Base-by-base conservation (phyloP, 2,888 invertebrate species). In the Ophion costatus region DNA sequence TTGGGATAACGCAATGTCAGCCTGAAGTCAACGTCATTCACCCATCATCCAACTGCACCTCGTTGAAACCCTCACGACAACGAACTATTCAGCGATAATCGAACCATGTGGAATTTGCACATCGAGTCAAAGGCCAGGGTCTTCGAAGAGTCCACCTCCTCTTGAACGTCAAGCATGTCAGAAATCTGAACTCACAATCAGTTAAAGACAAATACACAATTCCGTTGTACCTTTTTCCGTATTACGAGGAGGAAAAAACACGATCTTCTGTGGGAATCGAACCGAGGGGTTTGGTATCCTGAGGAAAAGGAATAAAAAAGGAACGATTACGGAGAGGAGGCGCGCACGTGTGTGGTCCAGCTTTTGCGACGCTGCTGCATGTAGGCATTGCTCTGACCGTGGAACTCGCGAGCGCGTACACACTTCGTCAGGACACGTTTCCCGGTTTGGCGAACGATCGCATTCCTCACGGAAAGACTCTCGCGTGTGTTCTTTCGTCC, bases 361-460 rank as follows among this genome's bases (percentile, higher is more conserved):
- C 75, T 74, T 78, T 78, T 59, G 84, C 80, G 78, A 84, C 70
- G 59, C 88, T 85, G 88, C 67, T 69, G 74, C 70, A 71, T 71
- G 45, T 42, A 42, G 45, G 45, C 61, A 67, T 80, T 61, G 66
- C 67, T 74, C 73, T 80, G 64, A 67, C 69, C 59, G 57, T 63
- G 24, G 33, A 20, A 29, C 45, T 67, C 80, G 33, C 66, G 75
- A 82, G 84, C 75, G 74, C 74, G 56, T 74, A 85, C 79, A 87
- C 70, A 33, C 63, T 57, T 51, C 33, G 70, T 71, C 71, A 38
- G 64, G 71, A 75, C 77, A 76, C 84, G 86, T 78, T 82, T 83
- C 88, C 88, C 86, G 75, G 82, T 88, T 88, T 88, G 88, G 89
- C 86, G 76, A 86, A 82, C 88, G 84, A 83, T 88, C 82, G 85